Conservation (phyloP, 2,113 vertebrate species). For the Corydoras maculifer region DNA sequence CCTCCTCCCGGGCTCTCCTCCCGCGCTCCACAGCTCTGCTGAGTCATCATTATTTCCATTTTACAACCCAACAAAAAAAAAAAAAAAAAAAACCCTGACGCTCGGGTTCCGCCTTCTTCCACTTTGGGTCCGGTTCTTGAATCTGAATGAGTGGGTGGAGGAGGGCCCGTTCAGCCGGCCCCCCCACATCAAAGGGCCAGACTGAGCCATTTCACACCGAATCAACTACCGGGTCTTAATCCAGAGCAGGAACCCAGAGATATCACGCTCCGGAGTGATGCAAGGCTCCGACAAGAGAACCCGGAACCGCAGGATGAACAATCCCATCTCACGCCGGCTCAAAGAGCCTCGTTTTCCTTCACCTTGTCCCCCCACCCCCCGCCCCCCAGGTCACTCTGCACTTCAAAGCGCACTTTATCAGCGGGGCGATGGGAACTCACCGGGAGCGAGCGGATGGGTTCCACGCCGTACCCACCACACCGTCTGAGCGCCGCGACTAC, state of each 20-base stretch:
- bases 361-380: constrained; percentile 6
- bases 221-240: constrained; percentile 46
- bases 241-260: constrained; percentile 32
- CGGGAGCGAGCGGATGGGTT: too few relatives aligned
- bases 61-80: too few relatives aligned
- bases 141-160: not conserved
- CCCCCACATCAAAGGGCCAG: constrained; percentile 34
- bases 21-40: too few relatives aligned
- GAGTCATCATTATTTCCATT: too few relatives aligned
- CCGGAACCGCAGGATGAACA: constrained; percentile 15
- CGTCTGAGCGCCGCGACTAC: constrained; percentile 2
- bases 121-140: constrained; percentile 1
- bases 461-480: too few relatives aligned
- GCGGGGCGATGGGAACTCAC: too few relatives aligned
- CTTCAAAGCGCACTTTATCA: not conserved
- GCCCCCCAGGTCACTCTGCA: not conserved
- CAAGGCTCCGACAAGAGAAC: constrained; percentile 20
- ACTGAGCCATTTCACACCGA: constrained; percentile 46
- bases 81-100: too few relatives aligned
- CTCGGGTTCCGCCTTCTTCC: not conserved
- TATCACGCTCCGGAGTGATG: constrained; percentile 45
- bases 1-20: too few relatives aligned
- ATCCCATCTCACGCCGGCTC: constrained; percentile 23
- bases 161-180: constrained; percentile 14
- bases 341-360: constrained; percentile 24